A percentile compares a stretch with the other conserved stretches of the same genome.
These are phyloP conservation scores for Ochropleura leucogaster DNA, from an alignment of 2,888 invertebrate species.

Conservation along the genomic window DNA sequence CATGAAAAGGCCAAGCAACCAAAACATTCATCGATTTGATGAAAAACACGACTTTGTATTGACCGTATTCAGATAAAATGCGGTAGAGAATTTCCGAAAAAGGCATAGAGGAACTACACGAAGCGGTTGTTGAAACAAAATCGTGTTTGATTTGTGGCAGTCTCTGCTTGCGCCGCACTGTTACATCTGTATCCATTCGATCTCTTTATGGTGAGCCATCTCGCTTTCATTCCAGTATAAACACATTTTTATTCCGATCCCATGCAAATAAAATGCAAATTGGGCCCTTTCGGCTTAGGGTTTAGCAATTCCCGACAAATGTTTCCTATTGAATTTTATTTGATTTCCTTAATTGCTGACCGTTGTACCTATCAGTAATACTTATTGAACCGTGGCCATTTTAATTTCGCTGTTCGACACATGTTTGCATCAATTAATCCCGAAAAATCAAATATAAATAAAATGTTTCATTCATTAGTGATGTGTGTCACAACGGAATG, in stretches of 20 bases:
- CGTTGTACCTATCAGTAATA: conserved; percentile 72
- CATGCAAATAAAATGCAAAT: conserved; percentile 89
- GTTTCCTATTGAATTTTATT: conserved; percentile 87
- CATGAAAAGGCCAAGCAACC: conserved; percentile 24
- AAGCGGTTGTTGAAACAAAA: conserved; percentile 68
- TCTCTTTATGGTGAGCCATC: conserved; percentile 82
- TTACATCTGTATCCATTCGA: conserved; percentile 81
- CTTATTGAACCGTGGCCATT: conserved; percentile 67
- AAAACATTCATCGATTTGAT: conserved; percentile 25
- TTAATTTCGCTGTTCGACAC: conserved; percentile 62
- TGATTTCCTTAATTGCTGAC: conserved; percentile 83
- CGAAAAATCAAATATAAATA: conserved; percentile 53
- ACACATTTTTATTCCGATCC: conserved; percentile 88
- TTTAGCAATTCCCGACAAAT: conserved; percentile 87
- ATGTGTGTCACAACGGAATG: conserved; percentile 15
- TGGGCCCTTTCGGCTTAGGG: conserved; percentile 85
- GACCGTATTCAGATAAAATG: conserved; percentile 43
- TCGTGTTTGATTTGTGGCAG: conserved; percentile 76
- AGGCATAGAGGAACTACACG: conserved; percentile 20
- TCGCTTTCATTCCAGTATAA: conserved; percentile 85
- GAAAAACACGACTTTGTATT: conserved; percentile 41
- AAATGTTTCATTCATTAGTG: conserved; percentile 56
- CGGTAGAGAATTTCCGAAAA: conserved; percentile 31
- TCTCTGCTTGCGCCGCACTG: conserved; percentile 75
- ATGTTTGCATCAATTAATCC: conserved; percentile 60